Percentiles rank a stretch among this genome's conserved stretches.
Evolutionary conservation across 2,797 vertebrate species (phyloP).

Genomic region (Acridotheres tristis): DNA sequence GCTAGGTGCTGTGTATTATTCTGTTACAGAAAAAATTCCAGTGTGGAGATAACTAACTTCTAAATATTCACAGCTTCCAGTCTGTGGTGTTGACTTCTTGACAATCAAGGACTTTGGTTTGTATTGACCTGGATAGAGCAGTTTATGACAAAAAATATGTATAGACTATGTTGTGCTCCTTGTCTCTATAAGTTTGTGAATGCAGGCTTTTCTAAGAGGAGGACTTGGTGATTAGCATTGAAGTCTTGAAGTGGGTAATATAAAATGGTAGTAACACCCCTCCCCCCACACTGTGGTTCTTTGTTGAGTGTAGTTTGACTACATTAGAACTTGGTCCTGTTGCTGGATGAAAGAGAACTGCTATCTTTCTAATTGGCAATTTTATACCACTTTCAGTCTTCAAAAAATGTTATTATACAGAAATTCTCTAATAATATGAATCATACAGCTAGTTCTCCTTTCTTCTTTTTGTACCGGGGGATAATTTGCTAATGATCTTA

Average conservation of each 20-base stretch:
- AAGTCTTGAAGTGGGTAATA: background rate
- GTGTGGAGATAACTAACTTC: background rate
- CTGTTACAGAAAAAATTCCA: background rate
- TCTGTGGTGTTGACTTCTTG: background rate
- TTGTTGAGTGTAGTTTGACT: constrained; percentile 8
- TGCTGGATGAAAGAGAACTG: constrained; percentile 1
- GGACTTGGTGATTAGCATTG: background rate
- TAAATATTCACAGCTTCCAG: background rate
- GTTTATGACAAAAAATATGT: background rate
- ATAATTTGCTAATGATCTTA: constrained; percentile 57
- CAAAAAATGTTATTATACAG: constrained; percentile 46
- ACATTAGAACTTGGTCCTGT: background rate
- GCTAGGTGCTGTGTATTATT: background rate
- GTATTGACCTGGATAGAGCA: background rate
- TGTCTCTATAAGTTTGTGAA: background rate
- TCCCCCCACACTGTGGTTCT: background rate
- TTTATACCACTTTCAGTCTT: constrained; percentile 42
- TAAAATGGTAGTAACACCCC: background rate
- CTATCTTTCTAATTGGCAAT: constrained; percentile 50
- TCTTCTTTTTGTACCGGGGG: background rate
- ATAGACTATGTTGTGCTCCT: background rate
- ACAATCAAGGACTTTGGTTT: background rate
- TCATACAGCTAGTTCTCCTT: constrained; percentile 11
- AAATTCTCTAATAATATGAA: constrained; percentile 55
- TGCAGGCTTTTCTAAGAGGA: background rate